These are phyloP conservation scores for Calephelis nemesis DNA, from an alignment of 1,140 invertebrate genomes.

Conservation along the genomic window DNA sequence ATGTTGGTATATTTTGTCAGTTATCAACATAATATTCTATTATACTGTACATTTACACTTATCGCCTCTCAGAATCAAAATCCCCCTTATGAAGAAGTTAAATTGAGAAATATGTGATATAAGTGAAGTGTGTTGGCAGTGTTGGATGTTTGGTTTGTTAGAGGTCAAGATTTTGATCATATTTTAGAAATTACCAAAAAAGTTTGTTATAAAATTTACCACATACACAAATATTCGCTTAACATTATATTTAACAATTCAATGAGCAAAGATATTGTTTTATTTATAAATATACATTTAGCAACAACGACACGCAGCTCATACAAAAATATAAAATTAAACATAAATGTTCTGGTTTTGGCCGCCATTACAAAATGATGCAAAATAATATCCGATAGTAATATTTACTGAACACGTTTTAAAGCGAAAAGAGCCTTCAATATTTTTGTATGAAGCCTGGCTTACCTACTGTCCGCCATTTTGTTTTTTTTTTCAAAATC, in stretches of 20 bases:
- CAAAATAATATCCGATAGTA: conserved; percentile 17
- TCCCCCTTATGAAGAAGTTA: background rate
- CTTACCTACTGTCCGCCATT: too few relatives aligned
- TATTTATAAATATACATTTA: conserved; percentile 46
- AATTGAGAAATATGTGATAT: conserved; percentile 16
- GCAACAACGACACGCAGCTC: conserved; percentile 68
- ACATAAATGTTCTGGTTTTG: conserved; percentile 19
- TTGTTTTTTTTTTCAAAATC: too few relatives aligned
- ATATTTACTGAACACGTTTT: conserved; percentile 7
- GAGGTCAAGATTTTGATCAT: conserved; percentile 12
- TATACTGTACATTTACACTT: background rate
- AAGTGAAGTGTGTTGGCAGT: conserved; percentile 19
- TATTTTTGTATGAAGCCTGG: too few relatives aligned
- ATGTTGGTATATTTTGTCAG: too few relatives aligned
- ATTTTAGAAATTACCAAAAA: conserved; percentile 14
- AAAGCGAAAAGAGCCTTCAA: too few relatives aligned
- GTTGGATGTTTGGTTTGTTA: conserved; percentile 19
- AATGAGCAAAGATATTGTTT: conserved; percentile 42
- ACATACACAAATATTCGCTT: conserved; percentile 28
- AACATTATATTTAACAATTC: conserved; percentile 33
- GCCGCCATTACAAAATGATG: conserved; percentile 21
- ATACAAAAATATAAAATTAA: conserved; percentile 49
- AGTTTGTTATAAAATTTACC: conserved; percentile 17
- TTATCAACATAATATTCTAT: background rate
- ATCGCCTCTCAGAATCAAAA: background rate